Conservation (phyloP, 2,797 vertebrate genomes). For the Oryzias sinensis region DNA sequence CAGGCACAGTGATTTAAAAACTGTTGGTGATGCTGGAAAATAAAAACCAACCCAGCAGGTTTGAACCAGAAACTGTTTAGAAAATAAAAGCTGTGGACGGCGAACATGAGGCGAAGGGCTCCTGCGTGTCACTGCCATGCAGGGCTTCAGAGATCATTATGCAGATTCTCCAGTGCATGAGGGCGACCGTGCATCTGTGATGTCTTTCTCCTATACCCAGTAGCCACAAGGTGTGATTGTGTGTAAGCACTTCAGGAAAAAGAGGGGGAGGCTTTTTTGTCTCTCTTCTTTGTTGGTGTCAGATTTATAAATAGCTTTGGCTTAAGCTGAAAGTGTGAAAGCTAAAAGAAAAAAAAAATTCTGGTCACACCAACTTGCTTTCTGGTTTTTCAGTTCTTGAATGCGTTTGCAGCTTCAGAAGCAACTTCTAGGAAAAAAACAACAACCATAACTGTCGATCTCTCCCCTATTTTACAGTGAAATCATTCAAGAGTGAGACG, state of each 20-base stretch:
- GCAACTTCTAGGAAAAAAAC: too few relatives aligned
- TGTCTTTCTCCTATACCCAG: constrained; percentile 53
- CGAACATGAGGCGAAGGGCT: background rate
- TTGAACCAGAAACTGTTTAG: background rate
- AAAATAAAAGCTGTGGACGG: background rate
- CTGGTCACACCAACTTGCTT: constrained; percentile 13
- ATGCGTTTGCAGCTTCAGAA: background rate
- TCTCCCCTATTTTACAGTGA: too few relatives aligned
- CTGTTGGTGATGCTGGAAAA: background rate
- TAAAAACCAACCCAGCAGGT: background rate
- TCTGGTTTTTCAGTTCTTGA: background rate
- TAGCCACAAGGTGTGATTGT: constrained; percentile 53
- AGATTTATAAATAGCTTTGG: constrained; percentile 52
- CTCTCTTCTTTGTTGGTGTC: constrained; percentile 23
- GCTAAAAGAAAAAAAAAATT: constrained; percentile 3
- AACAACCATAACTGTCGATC: too few relatives aligned
- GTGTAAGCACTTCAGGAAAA: constrained; percentile 24
- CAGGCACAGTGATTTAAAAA: constrained; percentile 33
- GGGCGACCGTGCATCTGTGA: constrained; percentile 32
- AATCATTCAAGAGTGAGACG: too few relatives aligned
- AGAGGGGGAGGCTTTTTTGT: background rate
- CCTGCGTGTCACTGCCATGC: background rate
- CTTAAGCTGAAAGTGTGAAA: constrained; percentile 10
- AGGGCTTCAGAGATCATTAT: constrained; percentile 2
- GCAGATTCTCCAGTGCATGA: constrained; percentile 14